Base-by-base conservation (phyloP, 2,113 vertebrate species). In the Corythaixoides concolor region DNA sequence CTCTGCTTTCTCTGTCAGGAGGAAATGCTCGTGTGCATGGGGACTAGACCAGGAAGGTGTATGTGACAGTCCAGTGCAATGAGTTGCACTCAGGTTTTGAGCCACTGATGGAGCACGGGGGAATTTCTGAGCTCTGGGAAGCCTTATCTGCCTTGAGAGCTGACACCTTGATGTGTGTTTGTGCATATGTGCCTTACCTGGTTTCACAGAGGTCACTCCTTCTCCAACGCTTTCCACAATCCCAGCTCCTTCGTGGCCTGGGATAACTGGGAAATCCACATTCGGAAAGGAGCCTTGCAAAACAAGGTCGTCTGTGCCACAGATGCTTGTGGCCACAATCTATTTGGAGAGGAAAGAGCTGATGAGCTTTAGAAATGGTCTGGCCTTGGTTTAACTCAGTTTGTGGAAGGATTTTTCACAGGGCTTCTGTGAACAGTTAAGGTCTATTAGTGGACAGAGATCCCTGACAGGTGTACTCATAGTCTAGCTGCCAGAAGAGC, bases 221-320 rank as follows among this genome's bases (percentile, higher is more conserved):
- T 98, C 98, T 24, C 99, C 99, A 12, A 98, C 30, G 4, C 99
- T 99, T 95, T 99, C 99, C 58, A 99, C 98, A 16, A 99, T 97
- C 11, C 99, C 99, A 13, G 98, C 98, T 55, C 97, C 99, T 96
- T 99, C 99, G 0, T 99, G 99, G 14, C 99, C 99, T 15, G 98
- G 98, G 27, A 99, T 98, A 9, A 97, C 88, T 32, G 99, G 99
- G 92, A 98, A 99, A 15, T 97, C 95, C 0, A 96, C 79, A 27
- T 96, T 90, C 6, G 98, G 93, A 95, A 98, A 97, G 7, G 30
- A 56, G 9, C 98, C 98, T 86, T 96, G 92, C 32, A 98, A 60
- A 72, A 98, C 68, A 39, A 98, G 98, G 22, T 98, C 89, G 63
- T 99, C 99, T 1, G 98, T 98, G 85, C 95, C 96, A 93, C 99